A percentile compares a stretch with the other conserved stretches of the same genome.
Evolutionary conservation across 92 coral and sea anemone genomes (phyloP).

Genomic region (Ricordea florida): DNA sequence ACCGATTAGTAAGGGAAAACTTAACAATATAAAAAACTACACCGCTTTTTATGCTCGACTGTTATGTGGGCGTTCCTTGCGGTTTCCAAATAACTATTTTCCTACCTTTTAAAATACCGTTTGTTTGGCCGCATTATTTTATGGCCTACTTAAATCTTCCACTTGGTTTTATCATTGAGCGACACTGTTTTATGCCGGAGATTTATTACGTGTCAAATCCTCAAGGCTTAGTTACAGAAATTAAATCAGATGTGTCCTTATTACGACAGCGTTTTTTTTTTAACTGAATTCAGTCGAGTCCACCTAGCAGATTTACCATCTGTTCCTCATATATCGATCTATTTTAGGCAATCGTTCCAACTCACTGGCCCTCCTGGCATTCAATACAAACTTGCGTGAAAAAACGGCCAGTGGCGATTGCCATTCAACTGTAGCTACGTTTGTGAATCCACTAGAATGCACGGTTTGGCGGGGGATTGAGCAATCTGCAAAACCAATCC

Average conservation of each 20-base stretch:
- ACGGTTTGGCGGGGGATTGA: constrained; percentile 14
- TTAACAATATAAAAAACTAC: background rate
- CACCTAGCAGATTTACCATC: too few species aligned
- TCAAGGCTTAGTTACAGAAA: constrained; percentile 2
- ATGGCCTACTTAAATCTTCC: constrained; percentile 1
- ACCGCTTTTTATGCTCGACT: background rate
- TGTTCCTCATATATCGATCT: too few species aligned
- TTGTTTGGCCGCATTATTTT: too few species aligned
- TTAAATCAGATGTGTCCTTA: background rate
- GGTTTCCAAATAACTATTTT: background rate
- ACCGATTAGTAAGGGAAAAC: background rate
- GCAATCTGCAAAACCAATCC: background rate
- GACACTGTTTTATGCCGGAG: too few species aligned
- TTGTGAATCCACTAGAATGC: background rate
- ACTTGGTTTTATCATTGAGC: background rate
- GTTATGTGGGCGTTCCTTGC: background rate
- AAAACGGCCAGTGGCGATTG: too few species aligned
- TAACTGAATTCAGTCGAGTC: too few species aligned
- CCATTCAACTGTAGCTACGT: too few species aligned
- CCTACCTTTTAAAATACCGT: too few species aligned
- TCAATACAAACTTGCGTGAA: too few species aligned
- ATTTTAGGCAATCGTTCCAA: too few species aligned
- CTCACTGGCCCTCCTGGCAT: too few species aligned
- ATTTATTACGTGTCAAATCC: constrained; percentile 5
- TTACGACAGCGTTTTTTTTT: background rate